A percentile compares a stretch with the other conserved stretches of the same genome.
These are phyloP conservation scores for Odontamblyopus lacepedii DNA, from an alignment of 2,797 vertebrate species.

Conservation along the genomic window DNA sequence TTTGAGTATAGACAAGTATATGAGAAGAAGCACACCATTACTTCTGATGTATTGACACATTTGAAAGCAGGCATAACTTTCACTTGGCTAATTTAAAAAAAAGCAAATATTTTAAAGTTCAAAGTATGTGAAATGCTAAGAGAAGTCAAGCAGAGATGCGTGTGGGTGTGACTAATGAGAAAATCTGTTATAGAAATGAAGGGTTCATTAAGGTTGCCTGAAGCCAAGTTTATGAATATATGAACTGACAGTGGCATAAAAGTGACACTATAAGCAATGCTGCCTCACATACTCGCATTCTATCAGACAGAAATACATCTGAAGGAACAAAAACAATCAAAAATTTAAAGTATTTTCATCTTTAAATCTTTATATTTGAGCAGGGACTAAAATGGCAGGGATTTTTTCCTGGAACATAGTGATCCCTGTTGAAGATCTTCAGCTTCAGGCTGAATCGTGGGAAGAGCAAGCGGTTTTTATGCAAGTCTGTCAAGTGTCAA, in stretches of 20 bases:
- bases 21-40: neutral
- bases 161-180: conserved; percentile 15
- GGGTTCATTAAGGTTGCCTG: neutral
- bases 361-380: neutral
- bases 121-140: neutral
- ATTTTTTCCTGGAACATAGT: neutral
- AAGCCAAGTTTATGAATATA: neutral
- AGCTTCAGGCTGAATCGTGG: neutral
- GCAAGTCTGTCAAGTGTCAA: too few relatives aligned
- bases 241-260: neutral
- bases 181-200: conserved; percentile 8
- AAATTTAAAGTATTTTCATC: neutral
- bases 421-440: neutral
- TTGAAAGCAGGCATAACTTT: neutral
- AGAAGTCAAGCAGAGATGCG: neutral
- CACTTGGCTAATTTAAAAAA: neutral
- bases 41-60: neutral
- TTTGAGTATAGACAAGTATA: neutral
- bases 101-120: neutral
- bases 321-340: neutral
- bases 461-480: neutral
- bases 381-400: neutral
- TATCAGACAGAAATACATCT: neutral
- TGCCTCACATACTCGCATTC: neutral
- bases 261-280: neutral